These are phyloP conservation scores for Pogonophryne albipinna DNA, from an alignment of 2,797 vertebrate genomes.

Conservation along the genomic window DNA sequence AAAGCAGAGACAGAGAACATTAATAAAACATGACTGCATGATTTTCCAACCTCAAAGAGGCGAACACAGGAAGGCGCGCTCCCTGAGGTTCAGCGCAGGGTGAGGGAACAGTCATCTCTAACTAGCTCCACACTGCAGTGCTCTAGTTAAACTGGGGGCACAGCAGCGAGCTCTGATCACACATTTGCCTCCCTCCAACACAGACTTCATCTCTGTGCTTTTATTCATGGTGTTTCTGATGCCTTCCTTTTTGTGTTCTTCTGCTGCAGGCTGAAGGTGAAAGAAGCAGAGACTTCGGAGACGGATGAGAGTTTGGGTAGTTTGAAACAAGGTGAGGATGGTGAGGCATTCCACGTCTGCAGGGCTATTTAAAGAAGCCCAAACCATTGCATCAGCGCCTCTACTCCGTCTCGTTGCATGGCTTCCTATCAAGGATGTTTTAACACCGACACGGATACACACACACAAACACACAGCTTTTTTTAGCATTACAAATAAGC, in stretches of 20 bases:
- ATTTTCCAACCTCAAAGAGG: conserved; percentile 85
- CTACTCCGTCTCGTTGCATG: conserved; percentile 30
- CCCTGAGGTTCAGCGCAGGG: conserved; percentile 83
- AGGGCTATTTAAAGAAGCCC: conserved; percentile 57
- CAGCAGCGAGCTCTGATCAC: conserved; percentile 61
- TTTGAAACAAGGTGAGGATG: conserved; percentile 50
- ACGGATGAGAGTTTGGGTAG: too few relatives aligned
- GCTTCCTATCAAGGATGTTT: conserved; percentile 24
- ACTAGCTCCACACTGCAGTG: conserved; percentile 70
- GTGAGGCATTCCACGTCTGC: conserved; percentile 20
- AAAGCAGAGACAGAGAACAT: conserved; percentile 66
- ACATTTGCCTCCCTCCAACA: conserved; percentile 38
- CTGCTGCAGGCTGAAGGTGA: conserved; percentile 60
- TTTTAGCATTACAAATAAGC: too few relatives aligned
- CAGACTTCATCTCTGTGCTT: conserved; percentile 43
- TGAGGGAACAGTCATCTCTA: conserved; percentile 80
- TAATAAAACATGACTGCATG: conserved; percentile 87
- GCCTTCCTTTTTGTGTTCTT: conserved; percentile 20
- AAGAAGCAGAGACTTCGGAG: conserved; percentile 2
- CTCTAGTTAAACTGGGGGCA: conserved; percentile 64
- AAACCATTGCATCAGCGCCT: conserved; percentile 38
- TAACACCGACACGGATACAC: conserved; percentile 24
- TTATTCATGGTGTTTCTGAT: conserved; percentile 43
- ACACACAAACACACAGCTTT: neutral
- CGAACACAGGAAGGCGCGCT: conserved; percentile 73